A percentile compares a stretch with the other conserved stretches of the same genome.
Evolutionary conservation across 2,888 invertebrate species (phyloP).

Genomic region (Chloroclysta siterata): DNA sequence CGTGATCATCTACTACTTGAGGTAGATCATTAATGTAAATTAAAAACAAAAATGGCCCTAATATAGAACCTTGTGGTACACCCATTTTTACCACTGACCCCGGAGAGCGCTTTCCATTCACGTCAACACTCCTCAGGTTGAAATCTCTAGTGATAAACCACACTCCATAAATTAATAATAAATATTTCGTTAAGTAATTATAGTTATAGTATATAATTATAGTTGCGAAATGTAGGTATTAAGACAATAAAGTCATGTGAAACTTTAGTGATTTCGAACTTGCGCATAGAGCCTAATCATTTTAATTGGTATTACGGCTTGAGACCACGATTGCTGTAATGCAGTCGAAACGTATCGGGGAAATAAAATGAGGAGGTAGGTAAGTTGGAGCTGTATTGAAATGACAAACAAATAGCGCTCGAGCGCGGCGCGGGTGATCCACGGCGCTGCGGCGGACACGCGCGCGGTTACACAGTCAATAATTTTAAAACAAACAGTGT

Average conservation of each 20-base stretch:
- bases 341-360: neutral
- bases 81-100: too few relatives aligned
- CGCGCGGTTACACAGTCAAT: slow-evolving; percentile 14
- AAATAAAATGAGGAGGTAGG: neutral
- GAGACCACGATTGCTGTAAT: neutral
- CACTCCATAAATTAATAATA: neutral
- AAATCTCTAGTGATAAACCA: neutral
- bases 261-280: neutral
- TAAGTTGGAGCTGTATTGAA: neutral
- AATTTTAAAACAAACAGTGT: slow-evolving; percentile 17
- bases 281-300: neutral
- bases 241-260: neutral
- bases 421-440: too few relatives aligned
- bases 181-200: neutral
- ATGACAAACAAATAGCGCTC: neutral
- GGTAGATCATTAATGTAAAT: too few relatives aligned
- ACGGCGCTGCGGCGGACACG: too few relatives aligned
- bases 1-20: too few relatives aligned
- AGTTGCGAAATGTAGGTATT: neutral
- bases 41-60: too few relatives aligned
- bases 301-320: neutral
- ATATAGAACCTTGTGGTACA: too few relatives aligned
- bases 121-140: too few relatives aligned
- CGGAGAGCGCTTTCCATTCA: too few relatives aligned
- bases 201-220: neutral